These are phyloP conservation scores for Drosophila oshimai DNA, from an alignment of 1,140 invertebrate species.

Conservation along the genomic window DNA sequence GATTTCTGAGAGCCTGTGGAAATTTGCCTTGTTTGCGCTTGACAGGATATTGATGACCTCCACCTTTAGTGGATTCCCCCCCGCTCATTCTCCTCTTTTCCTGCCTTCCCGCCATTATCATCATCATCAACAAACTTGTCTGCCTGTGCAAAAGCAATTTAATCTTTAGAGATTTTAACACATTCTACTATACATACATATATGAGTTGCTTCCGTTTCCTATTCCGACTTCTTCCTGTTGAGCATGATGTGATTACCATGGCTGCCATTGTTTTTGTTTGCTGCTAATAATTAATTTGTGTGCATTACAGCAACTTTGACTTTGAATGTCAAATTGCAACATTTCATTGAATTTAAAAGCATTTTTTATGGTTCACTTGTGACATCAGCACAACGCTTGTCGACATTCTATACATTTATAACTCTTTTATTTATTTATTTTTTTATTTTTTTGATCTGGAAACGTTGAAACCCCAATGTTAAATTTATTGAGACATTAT, in stretches of 20 bases:
- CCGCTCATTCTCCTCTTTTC: background rate
- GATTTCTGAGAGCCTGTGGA: conserved; percentile 5
- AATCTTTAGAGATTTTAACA: conserved; percentile 77
- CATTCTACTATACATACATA: conserved; percentile 29
- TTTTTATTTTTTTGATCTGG: too few species aligned
- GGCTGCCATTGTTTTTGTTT: conserved; percentile 12
- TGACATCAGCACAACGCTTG: conserved; percentile 7
- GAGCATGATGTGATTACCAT: conserved; percentile 4
- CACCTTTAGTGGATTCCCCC: background rate
- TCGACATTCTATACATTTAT: too few species aligned
- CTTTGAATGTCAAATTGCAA: conserved; percentile 29
- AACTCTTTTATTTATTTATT: background rate
- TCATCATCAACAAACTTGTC: conserved; percentile 10
- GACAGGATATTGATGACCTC: conserved; percentile 72
- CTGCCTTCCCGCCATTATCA: background rate
- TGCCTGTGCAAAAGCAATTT: conserved; percentile 49
- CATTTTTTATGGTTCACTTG: conserved; percentile 45
- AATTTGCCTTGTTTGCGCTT: conserved; percentile 51
- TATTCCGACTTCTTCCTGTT: conserved; percentile 21
- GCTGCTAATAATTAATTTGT: conserved; percentile 69
- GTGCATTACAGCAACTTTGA: conserved; percentile 44
- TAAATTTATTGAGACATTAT: background rate
- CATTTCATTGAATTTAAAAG: conserved; percentile 52
- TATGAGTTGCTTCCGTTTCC: conserved; percentile 38
- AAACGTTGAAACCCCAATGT: too few species aligned